Conservation (phyloP, 2,797 vertebrate species). For the Halcyon badia region DNA sequence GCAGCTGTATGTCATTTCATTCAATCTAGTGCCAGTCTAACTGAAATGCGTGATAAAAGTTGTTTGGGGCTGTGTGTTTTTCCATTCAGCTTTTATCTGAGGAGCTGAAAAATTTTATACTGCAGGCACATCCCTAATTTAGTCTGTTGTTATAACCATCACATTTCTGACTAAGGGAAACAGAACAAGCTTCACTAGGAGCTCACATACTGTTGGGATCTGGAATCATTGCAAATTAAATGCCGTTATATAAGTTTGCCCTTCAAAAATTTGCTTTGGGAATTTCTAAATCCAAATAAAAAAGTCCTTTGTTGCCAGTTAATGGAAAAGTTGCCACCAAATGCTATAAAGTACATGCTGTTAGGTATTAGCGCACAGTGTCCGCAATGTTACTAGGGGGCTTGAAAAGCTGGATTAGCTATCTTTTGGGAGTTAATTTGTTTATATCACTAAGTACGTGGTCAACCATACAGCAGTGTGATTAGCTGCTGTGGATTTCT, state of each 20-base stretch:
- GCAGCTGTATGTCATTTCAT: neutral
- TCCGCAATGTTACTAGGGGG: conserved; percentile 53
- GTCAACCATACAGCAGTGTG: conserved; percentile 57
- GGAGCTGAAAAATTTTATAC: neutral
- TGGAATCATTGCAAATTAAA: conserved; percentile 62
- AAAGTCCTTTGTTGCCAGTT: conserved; percentile 58
- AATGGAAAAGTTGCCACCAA: conserved; percentile 67
- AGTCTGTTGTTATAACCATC: neutral
- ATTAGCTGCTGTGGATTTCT: conserved; percentile 69
- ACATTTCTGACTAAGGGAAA: conserved; percentile 20
- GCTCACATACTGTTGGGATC: conserved; percentile 8
- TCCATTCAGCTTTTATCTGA: neutral
- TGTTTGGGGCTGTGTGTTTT: neutral
- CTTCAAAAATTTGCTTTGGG: conserved; percentile 60
- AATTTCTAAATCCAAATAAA: conserved; percentile 64
- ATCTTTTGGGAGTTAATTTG: conserved; percentile 66
- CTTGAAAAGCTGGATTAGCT: conserved; percentile 62
- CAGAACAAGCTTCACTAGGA: neutral
- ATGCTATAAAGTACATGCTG: conserved; percentile 59
- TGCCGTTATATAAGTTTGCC: conserved; percentile 46
- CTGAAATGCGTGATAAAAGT: neutral
- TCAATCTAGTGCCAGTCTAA: neutral
- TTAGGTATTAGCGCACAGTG: conserved; percentile 57
- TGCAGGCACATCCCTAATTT: neutral
- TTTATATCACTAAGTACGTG: conserved; percentile 65